Conservation (phyloP, 2,797 vertebrate genomes). For the Pipistrellus pipistrellus region DNA sequence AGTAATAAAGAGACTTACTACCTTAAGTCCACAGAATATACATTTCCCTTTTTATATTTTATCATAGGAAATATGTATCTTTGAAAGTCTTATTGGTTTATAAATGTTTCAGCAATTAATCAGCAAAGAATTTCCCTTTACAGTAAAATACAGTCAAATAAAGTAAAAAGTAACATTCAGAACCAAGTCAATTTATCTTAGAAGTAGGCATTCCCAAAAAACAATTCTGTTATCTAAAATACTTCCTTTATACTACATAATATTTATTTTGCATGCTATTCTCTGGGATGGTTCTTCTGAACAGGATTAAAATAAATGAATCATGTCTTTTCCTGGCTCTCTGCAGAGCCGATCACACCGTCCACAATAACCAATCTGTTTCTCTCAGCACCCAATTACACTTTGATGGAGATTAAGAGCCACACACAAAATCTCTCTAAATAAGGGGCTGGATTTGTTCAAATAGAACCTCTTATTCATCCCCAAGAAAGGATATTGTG, state of each 20-base stretch:
- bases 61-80: background rate
- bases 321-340: constrained; percentile 40
- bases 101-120: background rate
- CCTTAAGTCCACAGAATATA: background rate
- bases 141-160: background rate
- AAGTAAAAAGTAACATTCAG: background rate
- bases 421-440: constrained; percentile 23
- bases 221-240: constrained; percentile 21
- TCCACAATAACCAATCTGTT: constrained; percentile 54
- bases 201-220: background rate
- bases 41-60: background rate
- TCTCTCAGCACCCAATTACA: constrained; percentile 61
- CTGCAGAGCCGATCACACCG: background rate
- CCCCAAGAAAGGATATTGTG: constrained; percentile 23
- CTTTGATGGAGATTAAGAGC: constrained; percentile 59
- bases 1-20: constrained; percentile 27
- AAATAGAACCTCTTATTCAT: constrained; percentile 37
- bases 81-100: background rate
- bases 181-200: background rate
- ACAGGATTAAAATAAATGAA: constrained; percentile 66
- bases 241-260: background rate
- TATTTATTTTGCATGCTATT: background rate
- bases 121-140: background rate
- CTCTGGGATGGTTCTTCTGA: background rate
- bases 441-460: constrained; percentile 57